Base-by-base conservation (phyloP, 2,113 vertebrate genomes). In the Cariama cristata region DNA sequence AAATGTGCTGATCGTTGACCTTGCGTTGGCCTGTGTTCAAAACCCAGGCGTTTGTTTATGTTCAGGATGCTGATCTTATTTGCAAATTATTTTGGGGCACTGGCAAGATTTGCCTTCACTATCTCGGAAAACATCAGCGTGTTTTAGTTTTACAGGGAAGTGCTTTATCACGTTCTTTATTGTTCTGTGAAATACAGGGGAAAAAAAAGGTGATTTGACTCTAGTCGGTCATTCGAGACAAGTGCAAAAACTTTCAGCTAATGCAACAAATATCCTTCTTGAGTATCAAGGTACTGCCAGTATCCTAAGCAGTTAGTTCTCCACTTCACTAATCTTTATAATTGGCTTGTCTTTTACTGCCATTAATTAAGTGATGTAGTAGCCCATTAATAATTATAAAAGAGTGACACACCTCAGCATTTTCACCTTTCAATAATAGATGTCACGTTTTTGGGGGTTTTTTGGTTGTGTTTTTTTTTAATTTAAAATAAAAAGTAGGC, bases 281-380 rank as follows among this genome's bases (percentile, higher is more conserved):
- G 97, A 98, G 98, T 98, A 98, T 98, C 98, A 98, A 98, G 97
- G 98, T 98, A 98, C 97, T 97, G 97, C 97, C 98, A 96, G 98
- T 98, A 98, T 98, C 98, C 98, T 99, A 98, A 99, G 99, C 98
- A 98, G 98, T 98, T 98, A 98, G 98, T 99, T 99, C 98, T 99
- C 98, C 99, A 99, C 99, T 99, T 99, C 99, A 99, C 99, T 99
- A 99, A 99, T 99, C 99, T 99, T 99, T 99, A 98, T 99, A 99
- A 99, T 99, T 99, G 99, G 98, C 98, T 99, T 99, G 98, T 98
- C 99, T 99, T 99, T 99, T 99, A 98, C 98, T 99, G 99, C 99
- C 98, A 98, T 99, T 99, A 99, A 99, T 99, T 99, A 99, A 98
- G 99, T 98, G 98, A 99, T 99, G 99, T 99, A 99, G 98, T 99